These are phyloP conservation scores for Prionace glauca DNA, from an alignment of 2,797 vertebrate genomes.

Conservation along the genomic window DNA sequence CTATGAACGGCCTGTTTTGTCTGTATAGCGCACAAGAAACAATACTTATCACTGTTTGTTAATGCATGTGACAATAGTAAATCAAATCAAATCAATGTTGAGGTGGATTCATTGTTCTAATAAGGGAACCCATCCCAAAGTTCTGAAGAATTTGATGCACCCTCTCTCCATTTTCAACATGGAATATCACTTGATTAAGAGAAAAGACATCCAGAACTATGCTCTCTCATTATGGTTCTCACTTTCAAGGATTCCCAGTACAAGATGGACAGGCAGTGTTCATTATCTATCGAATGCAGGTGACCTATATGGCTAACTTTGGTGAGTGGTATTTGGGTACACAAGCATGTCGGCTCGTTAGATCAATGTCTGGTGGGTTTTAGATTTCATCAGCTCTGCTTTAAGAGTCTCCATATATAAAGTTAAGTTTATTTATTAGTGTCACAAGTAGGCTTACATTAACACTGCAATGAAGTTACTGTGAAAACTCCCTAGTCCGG, in stretches of 20 bases:
- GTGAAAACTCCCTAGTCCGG: too few species aligned
- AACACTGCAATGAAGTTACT: too few species aligned
- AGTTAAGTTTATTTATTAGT: neutral
- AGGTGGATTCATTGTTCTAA: neutral
- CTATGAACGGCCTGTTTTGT: too few species aligned
- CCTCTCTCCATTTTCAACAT: neutral
- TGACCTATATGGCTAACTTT: neutral
- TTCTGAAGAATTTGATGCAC: neutral
- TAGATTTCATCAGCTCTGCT: neutral
- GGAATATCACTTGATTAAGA: neutral
- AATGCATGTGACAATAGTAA: too few species aligned
- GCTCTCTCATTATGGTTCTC: neutral
- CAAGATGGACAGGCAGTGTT: neutral
- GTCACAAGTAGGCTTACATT: too few species aligned
- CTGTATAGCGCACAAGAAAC: too few species aligned
- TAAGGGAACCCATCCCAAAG: neutral
- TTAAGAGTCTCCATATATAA: neutral
- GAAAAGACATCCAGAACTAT: neutral
- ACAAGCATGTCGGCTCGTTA: neutral
- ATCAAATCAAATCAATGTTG: neutral
- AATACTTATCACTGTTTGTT: too few species aligned
- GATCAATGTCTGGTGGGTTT: neutral
- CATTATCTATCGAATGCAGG: neutral
- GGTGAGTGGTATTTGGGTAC: neutral
- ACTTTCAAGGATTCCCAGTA: neutral